phyloP scores from a whole-genome alignment of 2,888 invertebrate species.

The Chelonus formosanus region DNA sequence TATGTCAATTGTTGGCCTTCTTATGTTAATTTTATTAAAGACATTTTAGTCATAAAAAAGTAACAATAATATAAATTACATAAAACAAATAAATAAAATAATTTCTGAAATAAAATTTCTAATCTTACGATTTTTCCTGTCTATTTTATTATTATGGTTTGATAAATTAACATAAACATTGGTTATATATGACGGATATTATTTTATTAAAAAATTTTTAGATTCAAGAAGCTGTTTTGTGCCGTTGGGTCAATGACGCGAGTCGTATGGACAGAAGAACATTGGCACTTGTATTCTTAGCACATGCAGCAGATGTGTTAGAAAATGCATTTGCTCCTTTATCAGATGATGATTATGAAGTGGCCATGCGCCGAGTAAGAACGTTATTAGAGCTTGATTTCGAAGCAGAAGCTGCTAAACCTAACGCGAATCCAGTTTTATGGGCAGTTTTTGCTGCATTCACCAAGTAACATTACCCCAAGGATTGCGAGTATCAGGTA shows the following conservation, averaged over 20 bases:
- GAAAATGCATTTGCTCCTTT: conserved; percentile 99
- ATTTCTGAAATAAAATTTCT: too few relatives aligned
- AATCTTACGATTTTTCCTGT: too few relatives aligned
- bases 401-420: conserved; percentile 93
- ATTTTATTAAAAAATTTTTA: conserved; percentile 55
- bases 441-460: conserved; percentile 99
- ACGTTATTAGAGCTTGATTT: conserved; percentile 96
- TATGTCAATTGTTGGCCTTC: too few relatives aligned
- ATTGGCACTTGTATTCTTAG: conserved; percentile 91
- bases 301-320: conserved; percentile 97
- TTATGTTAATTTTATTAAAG: too few relatives aligned
- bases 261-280: conserved; percentile 97
- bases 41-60: too few relatives aligned
- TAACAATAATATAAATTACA: too few relatives aligned
- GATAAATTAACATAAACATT: too few relatives aligned
- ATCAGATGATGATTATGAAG: conserved; percentile 96
- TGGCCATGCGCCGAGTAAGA: conserved; percentile 97
- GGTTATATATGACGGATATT: background rate
- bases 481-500: conserved; percentile 40
- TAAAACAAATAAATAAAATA: too few relatives aligned
- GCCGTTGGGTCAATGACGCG: conserved; percentile 96
- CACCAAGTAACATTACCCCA: conserved; percentile 81
- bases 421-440: conserved; percentile 91
- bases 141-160: too few relatives aligned
- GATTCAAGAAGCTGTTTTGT: conserved; percentile 97